phyloP scores from a whole-genome alignment of 2,113 vertebrate genomes.

The Puntigrus tetrazona region DNA sequence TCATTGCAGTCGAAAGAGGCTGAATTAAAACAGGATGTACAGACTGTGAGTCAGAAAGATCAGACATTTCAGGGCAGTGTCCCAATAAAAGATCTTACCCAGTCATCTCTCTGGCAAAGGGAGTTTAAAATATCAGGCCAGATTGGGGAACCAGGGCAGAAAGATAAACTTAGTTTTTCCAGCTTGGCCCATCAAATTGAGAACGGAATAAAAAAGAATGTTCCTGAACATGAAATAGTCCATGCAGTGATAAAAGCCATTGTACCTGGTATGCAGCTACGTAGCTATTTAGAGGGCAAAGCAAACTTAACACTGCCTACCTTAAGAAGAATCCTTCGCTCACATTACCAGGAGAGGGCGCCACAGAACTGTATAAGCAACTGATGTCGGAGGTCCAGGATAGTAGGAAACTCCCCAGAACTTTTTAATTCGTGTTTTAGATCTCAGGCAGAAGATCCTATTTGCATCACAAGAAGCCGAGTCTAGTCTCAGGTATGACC shows the following conservation, averaged over 20 bases:
- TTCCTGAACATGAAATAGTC: background rate
- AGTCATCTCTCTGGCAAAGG: background rate
- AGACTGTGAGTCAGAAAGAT: background rate
- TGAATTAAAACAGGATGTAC: background rate
- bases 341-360: slow-evolving; percentile 39
- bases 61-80: background rate
- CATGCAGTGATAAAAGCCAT: slow-evolving; percentile 1
- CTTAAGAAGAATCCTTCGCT: background rate
- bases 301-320: slow-evolving; percentile 16
- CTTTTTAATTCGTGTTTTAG: slow-evolving; percentile 26
- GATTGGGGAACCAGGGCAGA: slow-evolving; percentile 17
- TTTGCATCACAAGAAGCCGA: slow-evolving; percentile 30
- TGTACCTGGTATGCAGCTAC: background rate
- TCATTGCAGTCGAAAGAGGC: background rate
- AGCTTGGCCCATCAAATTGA: background rate
- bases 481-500: slow-evolving; percentile 31
- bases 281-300: slow-evolving; percentile 44
- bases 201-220: background rate
- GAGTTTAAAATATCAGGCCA: background rate
- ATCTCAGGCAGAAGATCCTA: slow-evolving; percentile 16
- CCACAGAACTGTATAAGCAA: slow-evolving; percentile 30
- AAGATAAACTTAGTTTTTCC: slow-evolving; percentile 34
- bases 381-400: slow-evolving; percentile 17
- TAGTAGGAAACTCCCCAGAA: slow-evolving; percentile 8
- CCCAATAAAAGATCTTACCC: background rate